A percentile compares a stretch with the other conserved stretches of the same genome.
Evolutionary conservation across 92 coral and sea anemone species (phyloP).

Genomic region (Siderastrea radians): DNA sequence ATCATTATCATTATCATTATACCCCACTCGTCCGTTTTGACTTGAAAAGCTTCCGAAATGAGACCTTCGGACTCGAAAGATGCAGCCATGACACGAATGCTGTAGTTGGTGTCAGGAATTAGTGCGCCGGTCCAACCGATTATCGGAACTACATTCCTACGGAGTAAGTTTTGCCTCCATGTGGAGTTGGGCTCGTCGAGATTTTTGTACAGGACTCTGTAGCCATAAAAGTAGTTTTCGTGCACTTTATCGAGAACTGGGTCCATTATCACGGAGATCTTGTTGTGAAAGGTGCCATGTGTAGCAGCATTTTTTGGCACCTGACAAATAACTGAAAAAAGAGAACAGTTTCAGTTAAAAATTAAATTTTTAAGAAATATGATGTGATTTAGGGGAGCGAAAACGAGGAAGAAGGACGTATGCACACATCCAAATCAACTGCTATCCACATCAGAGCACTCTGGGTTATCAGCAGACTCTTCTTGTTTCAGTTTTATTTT

Average conservation of each 20-base stretch:
- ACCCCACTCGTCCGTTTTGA: constrained; percentile 77
- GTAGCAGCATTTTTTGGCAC: constrained; percentile 2
- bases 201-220: constrained; percentile 70
- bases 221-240: constrained; percentile 37
- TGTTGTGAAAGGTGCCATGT: background rate
- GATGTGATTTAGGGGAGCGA: too few relatives aligned
- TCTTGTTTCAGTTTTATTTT: too few relatives aligned
- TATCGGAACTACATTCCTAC: background rate
- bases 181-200: constrained; percentile 39
- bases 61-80: constrained; percentile 73
- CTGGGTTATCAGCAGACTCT: too few relatives aligned
- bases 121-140: background rate
- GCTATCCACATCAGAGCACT: too few relatives aligned
- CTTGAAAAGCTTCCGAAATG: constrained; percentile 20
- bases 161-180: constrained; percentile 20
- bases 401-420: too few relatives aligned
- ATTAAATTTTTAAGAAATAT: background rate
- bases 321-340: constrained; percentile 38
- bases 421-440: too few relatives aligned
- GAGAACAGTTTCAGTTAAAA: too few relatives aligned
- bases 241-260: background rate
- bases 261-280: background rate
- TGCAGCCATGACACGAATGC: constrained; percentile 62
- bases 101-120: constrained; percentile 61
- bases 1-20: constrained; percentile 9